These are phyloP conservation scores for Anabas testudineus DNA, from an alignment of 2,797 vertebrate genomes.

Conservation along the genomic window DNA sequence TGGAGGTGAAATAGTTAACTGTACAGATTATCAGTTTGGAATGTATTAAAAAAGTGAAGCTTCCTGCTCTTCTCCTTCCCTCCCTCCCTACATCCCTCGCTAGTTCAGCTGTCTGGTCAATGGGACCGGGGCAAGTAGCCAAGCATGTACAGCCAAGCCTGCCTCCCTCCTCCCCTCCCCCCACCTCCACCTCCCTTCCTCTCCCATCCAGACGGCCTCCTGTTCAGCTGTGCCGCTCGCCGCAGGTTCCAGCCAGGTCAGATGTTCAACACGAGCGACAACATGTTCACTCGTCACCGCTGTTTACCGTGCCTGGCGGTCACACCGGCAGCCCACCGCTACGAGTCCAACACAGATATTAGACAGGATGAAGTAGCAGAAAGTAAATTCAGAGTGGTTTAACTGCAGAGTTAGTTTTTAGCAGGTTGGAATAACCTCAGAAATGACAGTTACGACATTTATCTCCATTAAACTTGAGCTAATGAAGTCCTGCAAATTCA, in stretches of 20 bases:
- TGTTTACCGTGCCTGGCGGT: slow-evolving; percentile 60
- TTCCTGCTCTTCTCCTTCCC: slow-evolving; percentile 27
- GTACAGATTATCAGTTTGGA: slow-evolving; percentile 47
- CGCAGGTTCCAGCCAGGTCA: slow-evolving; percentile 93
- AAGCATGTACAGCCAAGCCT: slow-evolving; percentile 87
- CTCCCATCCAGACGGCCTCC: slow-evolving; percentile 86
- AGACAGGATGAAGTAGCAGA: neutral
- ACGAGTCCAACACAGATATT: neutral
- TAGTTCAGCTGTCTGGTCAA: slow-evolving; percentile 96
- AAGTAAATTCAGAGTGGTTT: neutral
- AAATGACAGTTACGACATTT: slow-evolving; percentile 13
- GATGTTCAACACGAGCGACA: slow-evolving; percentile 84
- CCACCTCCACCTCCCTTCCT: slow-evolving; percentile 40
- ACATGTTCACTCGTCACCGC: slow-evolving; percentile 78
- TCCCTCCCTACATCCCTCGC: slow-evolving; percentile 38
- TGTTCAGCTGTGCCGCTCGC: slow-evolving; percentile 84
- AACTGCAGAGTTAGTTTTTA: neutral
- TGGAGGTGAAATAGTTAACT: slow-evolving; percentile 12
- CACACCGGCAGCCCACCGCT: slow-evolving; percentile 1
- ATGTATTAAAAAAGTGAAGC: slow-evolving; percentile 42
- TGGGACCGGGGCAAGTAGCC: slow-evolving; percentile 92
- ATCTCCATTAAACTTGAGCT: slow-evolving; percentile 30
- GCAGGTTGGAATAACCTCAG: neutral
- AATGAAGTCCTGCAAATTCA: slow-evolving; percentile 52
- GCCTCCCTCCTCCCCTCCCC: slow-evolving; percentile 22